phyloP scores from a whole-genome alignment of 2,888 invertebrate genomes.

The Leptogaster cylindrica region DNA sequence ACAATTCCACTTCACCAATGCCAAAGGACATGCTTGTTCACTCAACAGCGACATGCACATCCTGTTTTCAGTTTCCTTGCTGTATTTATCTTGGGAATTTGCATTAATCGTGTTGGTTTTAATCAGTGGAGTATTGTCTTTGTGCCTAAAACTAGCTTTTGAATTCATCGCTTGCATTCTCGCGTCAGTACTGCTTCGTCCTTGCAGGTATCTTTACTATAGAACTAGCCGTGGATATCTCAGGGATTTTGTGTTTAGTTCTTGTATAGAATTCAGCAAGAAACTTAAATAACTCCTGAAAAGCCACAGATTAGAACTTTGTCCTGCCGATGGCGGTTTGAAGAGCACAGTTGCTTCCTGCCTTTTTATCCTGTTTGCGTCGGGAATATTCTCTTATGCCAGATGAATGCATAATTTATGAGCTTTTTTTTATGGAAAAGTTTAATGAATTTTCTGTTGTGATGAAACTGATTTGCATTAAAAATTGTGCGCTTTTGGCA shows the following conservation, averaged over 20 bases:
- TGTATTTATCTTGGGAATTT: constrained; percentile 33
- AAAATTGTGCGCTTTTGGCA: constrained; percentile 22
- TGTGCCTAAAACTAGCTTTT: neutral
- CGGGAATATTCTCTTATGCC: constrained; percentile 6
- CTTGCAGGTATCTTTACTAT: neutral
- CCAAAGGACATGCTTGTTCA: neutral
- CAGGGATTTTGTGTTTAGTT: constrained; percentile 12
- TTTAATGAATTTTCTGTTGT: constrained; percentile 27
- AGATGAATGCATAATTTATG: constrained; percentile 31
- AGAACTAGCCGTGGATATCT: neutral
- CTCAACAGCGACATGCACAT: neutral
- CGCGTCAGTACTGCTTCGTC: neutral
- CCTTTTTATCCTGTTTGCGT: constrained; percentile 10
- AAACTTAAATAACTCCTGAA: constrained; percentile 34
- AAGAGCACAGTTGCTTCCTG: neutral
- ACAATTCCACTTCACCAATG: neutral
- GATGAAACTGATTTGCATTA: constrained; percentile 25
- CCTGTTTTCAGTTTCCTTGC: neutral
- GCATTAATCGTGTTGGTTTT: constrained; percentile 37
- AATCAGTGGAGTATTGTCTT: constrained; percentile 26
- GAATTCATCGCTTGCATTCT: constrained; percentile 2
- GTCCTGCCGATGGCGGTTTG: constrained; percentile 4
- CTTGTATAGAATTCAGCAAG: neutral
- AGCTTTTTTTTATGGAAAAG: constrained; percentile 22
- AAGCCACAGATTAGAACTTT: constrained; percentile 34